Percentiles rank a stretch among this genome's conserved stretches.
These are phyloP conservation scores for Zele albiditarsus DNA, from an alignment of 2,888 invertebrate genomes.

Conservation along the genomic window DNA sequence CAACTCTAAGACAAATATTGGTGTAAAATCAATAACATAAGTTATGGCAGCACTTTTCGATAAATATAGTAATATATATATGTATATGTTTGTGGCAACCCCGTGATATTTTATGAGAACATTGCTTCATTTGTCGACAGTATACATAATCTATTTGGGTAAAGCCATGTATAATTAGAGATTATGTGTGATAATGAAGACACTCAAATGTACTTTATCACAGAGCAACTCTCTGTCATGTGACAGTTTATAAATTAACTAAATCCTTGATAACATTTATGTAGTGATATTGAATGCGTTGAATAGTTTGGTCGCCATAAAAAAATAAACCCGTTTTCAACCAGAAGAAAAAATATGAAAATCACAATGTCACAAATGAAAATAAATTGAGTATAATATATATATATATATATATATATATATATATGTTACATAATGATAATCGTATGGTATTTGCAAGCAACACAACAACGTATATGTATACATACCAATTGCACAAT, in stretches of 20 bases:
- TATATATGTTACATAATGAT: background rate
- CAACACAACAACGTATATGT: background rate
- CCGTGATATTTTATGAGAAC: background rate
- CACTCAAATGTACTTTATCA: too few relatives aligned
- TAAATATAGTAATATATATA: too few relatives aligned
- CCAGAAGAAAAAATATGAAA: background rate
- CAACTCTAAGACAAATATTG: background rate
- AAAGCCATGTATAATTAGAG: conserved; percentile 18
- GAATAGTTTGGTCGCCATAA: background rate
- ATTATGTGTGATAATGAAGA: background rate
- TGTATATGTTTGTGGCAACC: too few relatives aligned
- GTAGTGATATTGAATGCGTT: background rate
- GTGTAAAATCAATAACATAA: too few relatives aligned
- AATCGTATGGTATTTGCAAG: background rate
- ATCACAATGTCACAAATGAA: background rate
- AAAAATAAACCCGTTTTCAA: background rate
- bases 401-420: too few relatives aligned
- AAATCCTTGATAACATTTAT: background rate
- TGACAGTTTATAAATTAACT: background rate
- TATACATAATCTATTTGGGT: background rate
- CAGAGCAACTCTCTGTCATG: background rate
- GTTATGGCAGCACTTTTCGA: too few relatives aligned
- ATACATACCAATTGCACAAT: conserved; percentile 21
- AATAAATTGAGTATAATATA: background rate
- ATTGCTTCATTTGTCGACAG: background rate